phyloP scores from a whole-genome alignment of 2,113 vertebrate species.

The Poecile atricapillus region DNA sequence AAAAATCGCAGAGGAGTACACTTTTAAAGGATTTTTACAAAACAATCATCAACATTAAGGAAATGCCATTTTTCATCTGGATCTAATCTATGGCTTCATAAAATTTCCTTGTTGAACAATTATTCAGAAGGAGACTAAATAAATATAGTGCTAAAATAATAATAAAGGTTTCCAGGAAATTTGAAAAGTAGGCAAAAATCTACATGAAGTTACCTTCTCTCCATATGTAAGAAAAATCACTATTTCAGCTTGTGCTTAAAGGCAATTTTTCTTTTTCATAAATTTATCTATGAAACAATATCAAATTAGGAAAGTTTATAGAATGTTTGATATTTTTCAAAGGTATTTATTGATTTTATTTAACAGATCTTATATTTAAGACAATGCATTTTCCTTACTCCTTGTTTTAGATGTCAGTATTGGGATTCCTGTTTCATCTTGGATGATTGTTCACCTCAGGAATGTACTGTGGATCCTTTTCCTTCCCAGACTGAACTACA shows the following conservation, averaged over 20 bases:
- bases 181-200: background rate
- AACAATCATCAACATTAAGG: background rate
- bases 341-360: background rate
- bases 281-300: background rate
- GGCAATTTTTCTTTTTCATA: background rate
- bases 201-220: background rate
- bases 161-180: background rate
- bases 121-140: slow-evolving; percentile 1
- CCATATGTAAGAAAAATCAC: background rate
- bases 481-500: background rate
- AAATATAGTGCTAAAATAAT: background rate
- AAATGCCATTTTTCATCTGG: slow-evolving; percentile 25
- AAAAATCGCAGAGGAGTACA: background rate
- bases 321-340: background rate
- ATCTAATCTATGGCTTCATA: slow-evolving; percentile 14
- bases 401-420: background rate
- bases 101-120: slow-evolving; percentile 6
- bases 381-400: background rate
- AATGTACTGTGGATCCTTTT: background rate
- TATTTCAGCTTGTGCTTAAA: background rate
- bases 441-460: background rate
- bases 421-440: background rate
- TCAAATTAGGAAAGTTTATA: background rate
- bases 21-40: background rate
- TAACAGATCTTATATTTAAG: background rate